Conservation (phyloP, 2,797 vertebrate species). For the Denticeps clupeoides region DNA sequence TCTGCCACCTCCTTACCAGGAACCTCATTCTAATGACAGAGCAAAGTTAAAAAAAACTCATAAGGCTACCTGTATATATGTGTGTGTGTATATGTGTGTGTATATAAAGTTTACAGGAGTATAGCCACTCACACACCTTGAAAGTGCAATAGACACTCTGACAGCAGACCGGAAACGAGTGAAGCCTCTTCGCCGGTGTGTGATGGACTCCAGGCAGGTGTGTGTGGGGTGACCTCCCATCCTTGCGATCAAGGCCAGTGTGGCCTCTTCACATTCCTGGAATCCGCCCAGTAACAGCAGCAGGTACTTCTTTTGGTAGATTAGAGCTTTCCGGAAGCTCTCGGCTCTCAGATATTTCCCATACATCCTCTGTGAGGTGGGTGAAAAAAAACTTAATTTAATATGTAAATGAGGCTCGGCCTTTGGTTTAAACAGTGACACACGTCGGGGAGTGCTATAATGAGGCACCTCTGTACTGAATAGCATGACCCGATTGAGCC, state of each 20-base stretch:
- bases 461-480: too few relatives aligned
- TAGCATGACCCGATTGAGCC: too few relatives aligned
- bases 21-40: constrained; percentile 78
- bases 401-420: too few relatives aligned
- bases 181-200: constrained; percentile 62
- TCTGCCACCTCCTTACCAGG: constrained; percentile 86
- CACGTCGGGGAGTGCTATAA: too few relatives aligned
- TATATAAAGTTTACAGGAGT: too few relatives aligned
- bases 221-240: constrained; percentile 75
- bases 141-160: constrained; percentile 83
- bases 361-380: constrained; percentile 72
- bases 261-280: constrained; percentile 93
- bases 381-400: too few relatives aligned
- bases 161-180: constrained; percentile 82
- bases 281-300: constrained; percentile 87
- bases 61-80: too few relatives aligned
- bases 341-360: constrained; percentile 86
- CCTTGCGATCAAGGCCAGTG: constrained; percentile 74
- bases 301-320: constrained; percentile 97
- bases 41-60: neutral
- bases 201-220: constrained; percentile 57
- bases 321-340: constrained; percentile 90
- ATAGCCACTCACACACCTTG: constrained; percentile 58
- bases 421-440: too few relatives aligned
- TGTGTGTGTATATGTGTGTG: too few relatives aligned